Percentiles rank a stretch among this genome's conserved stretches.
Evolutionary conservation across 2,888 invertebrate genomes (phyloP).

Genomic region (Eudasyphora cyanicolor): DNA sequence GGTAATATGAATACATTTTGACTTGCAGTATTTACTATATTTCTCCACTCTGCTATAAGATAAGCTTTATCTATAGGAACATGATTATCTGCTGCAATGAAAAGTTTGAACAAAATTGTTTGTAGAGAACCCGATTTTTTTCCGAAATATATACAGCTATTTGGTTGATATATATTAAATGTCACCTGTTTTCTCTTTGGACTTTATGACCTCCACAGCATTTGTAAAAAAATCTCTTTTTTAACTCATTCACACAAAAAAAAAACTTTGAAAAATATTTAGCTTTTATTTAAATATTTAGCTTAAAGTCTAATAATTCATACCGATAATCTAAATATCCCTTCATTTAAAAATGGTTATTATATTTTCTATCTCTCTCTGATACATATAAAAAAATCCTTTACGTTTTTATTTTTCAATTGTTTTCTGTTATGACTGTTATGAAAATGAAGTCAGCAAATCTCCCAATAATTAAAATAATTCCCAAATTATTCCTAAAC

Average conservation of each 20-base stretch:
- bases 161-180: too few relatives aligned
- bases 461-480: constrained; percentile 3
- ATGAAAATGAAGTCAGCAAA: neutral
- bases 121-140: too few relatives aligned
- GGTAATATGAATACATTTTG: too few relatives aligned
- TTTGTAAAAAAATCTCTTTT: constrained; percentile 22
- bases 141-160: too few relatives aligned
- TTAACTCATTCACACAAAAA: neutral
- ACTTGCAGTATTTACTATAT: too few relatives aligned
- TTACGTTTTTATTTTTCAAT: constrained; percentile 21
- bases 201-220: neutral
- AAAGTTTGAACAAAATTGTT: too few relatives aligned
- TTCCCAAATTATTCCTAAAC: neutral
- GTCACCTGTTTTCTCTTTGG: neutral
- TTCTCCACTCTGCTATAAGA: too few relatives aligned
- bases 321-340: constrained; percentile 21
- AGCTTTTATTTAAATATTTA: constrained; percentile 49
- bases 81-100: too few relatives aligned
- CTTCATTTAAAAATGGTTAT: constrained; percentile 18
- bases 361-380: constrained; percentile 38
- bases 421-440: neutral
- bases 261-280: constrained; percentile 18
- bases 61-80: too few relatives aligned
- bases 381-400: constrained; percentile 12
- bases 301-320: constrained; percentile 43